Conservation (phyloP, 2,797 vertebrate genomes). For the Clarias pachynema region DNA sequence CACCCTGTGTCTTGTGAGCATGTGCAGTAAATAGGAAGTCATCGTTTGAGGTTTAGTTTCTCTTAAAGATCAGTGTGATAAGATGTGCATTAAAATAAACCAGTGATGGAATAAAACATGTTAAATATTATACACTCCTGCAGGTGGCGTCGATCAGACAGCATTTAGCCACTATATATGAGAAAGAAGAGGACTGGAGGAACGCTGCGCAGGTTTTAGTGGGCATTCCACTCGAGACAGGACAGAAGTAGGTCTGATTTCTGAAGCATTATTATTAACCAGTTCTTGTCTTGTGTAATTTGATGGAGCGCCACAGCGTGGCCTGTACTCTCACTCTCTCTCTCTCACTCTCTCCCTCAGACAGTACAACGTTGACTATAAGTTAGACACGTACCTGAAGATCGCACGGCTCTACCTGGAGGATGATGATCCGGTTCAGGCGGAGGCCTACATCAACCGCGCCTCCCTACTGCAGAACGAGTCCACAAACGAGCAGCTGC, state of each 20-base stretch:
- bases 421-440: constrained; percentile 96
- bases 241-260: constrained; percentile 87
- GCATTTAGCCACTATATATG: constrained; percentile 96
- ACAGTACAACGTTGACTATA: constrained; percentile 98
- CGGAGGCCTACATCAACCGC: constrained; percentile 97
- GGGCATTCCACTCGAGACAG: constrained; percentile 96
- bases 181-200: constrained; percentile 98
- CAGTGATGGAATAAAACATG: background rate
- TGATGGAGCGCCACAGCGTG: background rate
- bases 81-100: background rate
- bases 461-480: constrained; percentile 97
- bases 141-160: constrained; percentile 99
- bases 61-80: background rate
- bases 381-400: constrained; percentile 97
- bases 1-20: background rate
- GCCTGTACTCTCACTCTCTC: background rate
- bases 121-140: background rate
- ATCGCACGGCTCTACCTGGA: constrained; percentile 95
- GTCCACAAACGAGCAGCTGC: constrained; percentile 95
- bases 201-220: constrained; percentile 97
- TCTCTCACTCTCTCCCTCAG: constrained; percentile 62
- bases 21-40: background rate
- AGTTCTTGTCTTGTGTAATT: background rate
- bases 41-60: background rate
- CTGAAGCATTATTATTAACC: background rate